Conservation (phyloP, 2,113 vertebrate genomes). For the Cromileptes altivelis region DNA sequence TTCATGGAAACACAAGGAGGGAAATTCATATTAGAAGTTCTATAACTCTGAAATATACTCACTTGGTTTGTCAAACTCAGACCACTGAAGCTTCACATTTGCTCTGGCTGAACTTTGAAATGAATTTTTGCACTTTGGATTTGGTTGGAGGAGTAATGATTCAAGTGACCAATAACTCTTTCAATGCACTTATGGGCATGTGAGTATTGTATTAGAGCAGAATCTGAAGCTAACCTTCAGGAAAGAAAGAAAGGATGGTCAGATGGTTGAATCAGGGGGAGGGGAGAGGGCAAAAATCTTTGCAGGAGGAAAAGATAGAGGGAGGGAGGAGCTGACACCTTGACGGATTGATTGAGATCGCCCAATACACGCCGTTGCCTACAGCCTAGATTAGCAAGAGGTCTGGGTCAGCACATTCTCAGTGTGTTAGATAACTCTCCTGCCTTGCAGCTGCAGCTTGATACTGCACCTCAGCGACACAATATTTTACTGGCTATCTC, state of each 20-base stretch:
- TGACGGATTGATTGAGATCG: constrained; percentile 81
- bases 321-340: constrained; percentile 66
- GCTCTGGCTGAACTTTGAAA: background rate
- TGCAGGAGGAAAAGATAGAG: constrained; percentile 41
- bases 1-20: too few species aligned
- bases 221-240: constrained; percentile 29
- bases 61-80: background rate
- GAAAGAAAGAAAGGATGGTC: constrained; percentile 22
- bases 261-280: constrained; percentile 23
- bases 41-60: background rate
- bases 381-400: constrained; percentile 76
- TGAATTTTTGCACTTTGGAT: background rate
- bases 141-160: background rate
- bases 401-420: constrained; percentile 78
- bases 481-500: constrained; percentile 60
- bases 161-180: background rate
- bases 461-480: constrained; percentile 47
- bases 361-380: constrained; percentile 65
- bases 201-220: background rate
- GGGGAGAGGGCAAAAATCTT: constrained; percentile 25
- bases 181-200: too few species aligned
- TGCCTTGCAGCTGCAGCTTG: constrained; percentile 65
- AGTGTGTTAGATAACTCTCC: constrained; percentile 65
- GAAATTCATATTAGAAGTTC: background rate
- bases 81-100: background rate